These are phyloP conservation scores for Euzophera pinguis DNA, from an alignment of 2,888 invertebrate genomes.

Conservation along the genomic window DNA sequence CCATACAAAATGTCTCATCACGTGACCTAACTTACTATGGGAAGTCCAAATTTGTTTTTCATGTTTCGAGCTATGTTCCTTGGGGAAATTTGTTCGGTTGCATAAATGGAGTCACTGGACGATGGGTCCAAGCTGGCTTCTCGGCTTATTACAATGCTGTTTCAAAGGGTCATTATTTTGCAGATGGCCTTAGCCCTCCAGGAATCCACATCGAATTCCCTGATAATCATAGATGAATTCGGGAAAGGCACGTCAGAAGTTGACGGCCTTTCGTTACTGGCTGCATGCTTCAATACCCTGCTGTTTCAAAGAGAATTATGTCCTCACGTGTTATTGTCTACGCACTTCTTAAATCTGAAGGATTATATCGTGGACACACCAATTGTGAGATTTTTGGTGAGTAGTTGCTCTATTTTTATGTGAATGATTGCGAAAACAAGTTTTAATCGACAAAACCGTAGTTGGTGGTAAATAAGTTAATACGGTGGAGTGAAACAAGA, in stretches of 20 bases:
- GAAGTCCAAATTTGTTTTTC: too few species aligned
- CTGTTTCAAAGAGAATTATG: slow-evolving; percentile 75
- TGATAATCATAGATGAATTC: slow-evolving; percentile 94
- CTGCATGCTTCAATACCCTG: slow-evolving; percentile 83
- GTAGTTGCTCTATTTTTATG: slow-evolving; percentile 21
- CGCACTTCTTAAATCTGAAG: slow-evolving; percentile 86
- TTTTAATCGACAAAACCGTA: too few species aligned
- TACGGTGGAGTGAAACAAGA: too few species aligned
- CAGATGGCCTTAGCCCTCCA: slow-evolving; percentile 87
- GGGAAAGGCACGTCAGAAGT: slow-evolving; percentile 89
- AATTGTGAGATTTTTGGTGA: slow-evolving; percentile 76
- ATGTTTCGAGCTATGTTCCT: too few species aligned
- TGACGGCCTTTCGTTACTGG: slow-evolving; percentile 88
- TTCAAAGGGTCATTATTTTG: too few species aligned
- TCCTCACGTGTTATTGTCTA: slow-evolving; percentile 88
- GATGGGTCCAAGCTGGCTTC: too few species aligned
- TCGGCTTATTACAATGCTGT: too few species aligned
- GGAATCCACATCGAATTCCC: slow-evolving; percentile 81
- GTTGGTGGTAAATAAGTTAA: too few species aligned
- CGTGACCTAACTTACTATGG: too few species aligned
- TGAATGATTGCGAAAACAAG: neutral
- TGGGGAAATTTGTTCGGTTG: too few species aligned
- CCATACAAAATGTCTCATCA: too few species aligned
- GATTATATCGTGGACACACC: slow-evolving; percentile 78
- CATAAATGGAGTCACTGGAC: too few species aligned